Percentiles rank a stretch among this genome's conserved stretches.
These are phyloP conservation scores for Ctena decussata DNA, from an alignment of 2,888 invertebrate genomes.

Conservation along the genomic window DNA sequence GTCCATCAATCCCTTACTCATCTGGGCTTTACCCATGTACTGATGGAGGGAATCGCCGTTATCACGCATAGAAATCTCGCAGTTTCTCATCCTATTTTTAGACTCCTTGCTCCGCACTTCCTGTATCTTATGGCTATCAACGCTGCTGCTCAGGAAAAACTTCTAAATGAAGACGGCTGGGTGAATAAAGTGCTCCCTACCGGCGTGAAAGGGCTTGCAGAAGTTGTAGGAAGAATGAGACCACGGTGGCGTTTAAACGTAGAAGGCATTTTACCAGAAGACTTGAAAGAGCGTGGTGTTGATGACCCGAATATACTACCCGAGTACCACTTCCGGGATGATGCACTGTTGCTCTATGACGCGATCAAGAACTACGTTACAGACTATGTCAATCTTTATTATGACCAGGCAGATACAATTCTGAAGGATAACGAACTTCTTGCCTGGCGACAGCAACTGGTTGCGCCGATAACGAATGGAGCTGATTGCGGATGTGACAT, in stretches of 20 bases:
- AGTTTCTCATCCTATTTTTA: slow-evolving; percentile 87
- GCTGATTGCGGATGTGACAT: too few relatives aligned
- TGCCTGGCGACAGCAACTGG: slow-evolving; percentile 84
- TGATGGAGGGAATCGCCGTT: slow-evolving; percentile 88
- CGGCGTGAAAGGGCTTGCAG: slow-evolving; percentile 86
- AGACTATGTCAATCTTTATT: slow-evolving; percentile 86
- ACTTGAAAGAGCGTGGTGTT: slow-evolving; percentile 84
- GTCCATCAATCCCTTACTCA: slow-evolving; percentile 86
- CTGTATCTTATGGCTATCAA: slow-evolving; percentile 87
- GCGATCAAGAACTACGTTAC: slow-evolving; percentile 87
- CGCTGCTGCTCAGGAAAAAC: too few relatives aligned
- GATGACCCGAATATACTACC: slow-evolving; percentile 85
- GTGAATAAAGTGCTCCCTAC: slow-evolving; percentile 87
- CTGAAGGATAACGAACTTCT: slow-evolving; percentile 79
- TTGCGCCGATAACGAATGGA: too few relatives aligned
- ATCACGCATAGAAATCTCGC: slow-evolving; percentile 87
- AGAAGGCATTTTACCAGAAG: slow-evolving; percentile 86
- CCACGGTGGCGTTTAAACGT: slow-evolving; percentile 83
- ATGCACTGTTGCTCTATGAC: slow-evolving; percentile 86
- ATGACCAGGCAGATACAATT: too few relatives aligned
- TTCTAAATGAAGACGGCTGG: slow-evolving; percentile 84
- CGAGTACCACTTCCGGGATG: slow-evolving; percentile 87
- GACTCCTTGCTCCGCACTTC: slow-evolving; percentile 88
- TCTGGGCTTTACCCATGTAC: slow-evolving; percentile 87
- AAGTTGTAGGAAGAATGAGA: slow-evolving; percentile 69